phyloP scores from a whole-genome alignment of 2,113 vertebrate genomes.

The Leptosomus discolor region DNA sequence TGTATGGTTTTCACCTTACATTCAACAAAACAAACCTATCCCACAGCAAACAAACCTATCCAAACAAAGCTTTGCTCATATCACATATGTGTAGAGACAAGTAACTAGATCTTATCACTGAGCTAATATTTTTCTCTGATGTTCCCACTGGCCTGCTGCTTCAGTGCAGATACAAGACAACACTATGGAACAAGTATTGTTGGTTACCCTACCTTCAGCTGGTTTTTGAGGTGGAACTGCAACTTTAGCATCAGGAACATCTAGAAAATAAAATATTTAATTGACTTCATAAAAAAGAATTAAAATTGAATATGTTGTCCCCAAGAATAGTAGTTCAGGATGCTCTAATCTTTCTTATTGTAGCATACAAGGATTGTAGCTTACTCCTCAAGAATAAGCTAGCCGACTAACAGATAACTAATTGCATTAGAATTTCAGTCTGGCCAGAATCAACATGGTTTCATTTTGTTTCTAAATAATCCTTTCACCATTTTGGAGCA shows the following conservation, averaged over 20 bases:
- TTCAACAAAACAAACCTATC: neutral
- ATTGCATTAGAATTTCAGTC: neutral
- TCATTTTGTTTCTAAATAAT: neutral
- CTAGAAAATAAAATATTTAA: slow-evolving; percentile 65
- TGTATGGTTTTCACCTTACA: neutral
- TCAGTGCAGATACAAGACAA: neutral
- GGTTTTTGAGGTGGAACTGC: slow-evolving; percentile 76
- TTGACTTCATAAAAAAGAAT: neutral
- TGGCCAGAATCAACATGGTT: neutral
- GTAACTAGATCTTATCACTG: neutral
- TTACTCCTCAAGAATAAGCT: neutral
- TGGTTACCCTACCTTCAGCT: slow-evolving; percentile 74
- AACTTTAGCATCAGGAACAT: slow-evolving; percentile 83
- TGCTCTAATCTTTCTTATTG: neutral
- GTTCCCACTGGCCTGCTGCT: neutral
- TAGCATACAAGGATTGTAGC: neutral
- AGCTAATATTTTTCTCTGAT: neutral
- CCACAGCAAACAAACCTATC: neutral
- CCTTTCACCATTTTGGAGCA: neutral
- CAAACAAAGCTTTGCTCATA: neutral
- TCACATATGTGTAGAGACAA: neutral
- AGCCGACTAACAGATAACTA: neutral
- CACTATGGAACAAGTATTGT: neutral
- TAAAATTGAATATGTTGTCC: neutral
- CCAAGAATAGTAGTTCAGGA: neutral